phyloP scores from a whole-genome alignment of 1,140 invertebrate species.

The Drosophila murphyi region DNA sequence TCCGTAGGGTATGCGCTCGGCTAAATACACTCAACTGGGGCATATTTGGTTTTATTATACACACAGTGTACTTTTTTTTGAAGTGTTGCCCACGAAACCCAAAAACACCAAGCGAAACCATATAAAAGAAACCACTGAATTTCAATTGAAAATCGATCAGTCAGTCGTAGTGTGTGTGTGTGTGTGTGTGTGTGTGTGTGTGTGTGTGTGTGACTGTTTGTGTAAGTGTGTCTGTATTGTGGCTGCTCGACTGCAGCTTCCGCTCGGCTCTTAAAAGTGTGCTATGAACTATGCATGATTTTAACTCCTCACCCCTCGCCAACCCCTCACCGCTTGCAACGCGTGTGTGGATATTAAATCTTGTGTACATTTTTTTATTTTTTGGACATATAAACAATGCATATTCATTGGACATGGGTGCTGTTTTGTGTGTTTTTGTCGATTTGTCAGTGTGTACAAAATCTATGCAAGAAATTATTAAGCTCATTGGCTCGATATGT shows the following conservation, averaged over 20 bases:
- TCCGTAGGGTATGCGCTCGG: neutral
- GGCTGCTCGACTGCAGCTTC: constrained; percentile 57
- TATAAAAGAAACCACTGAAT: constrained; percentile 68
- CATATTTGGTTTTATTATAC: constrained; percentile 7
- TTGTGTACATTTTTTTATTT: constrained; percentile 9
- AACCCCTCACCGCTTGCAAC: neutral
- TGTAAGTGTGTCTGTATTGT: constrained; percentile 20
- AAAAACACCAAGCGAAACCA: constrained; percentile 23
- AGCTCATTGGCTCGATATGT: constrained; percentile 50
- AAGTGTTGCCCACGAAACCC: constrained; percentile 10
- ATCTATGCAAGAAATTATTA: constrained; percentile 55
- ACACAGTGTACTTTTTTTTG: neutral
- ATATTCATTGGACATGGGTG: constrained; percentile 33
- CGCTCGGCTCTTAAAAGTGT: constrained; percentile 58
- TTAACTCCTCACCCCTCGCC: neutral
- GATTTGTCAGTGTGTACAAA: constrained; percentile 30
- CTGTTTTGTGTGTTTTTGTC: constrained; percentile 16
- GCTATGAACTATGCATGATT: constrained; percentile 59
- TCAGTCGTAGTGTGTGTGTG: constrained; percentile 25
- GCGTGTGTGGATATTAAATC: constrained; percentile 36
- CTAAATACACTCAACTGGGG: neutral
- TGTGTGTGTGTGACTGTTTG: neutral
- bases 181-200: constrained; percentile 10
- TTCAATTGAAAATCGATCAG: constrained; percentile 79
- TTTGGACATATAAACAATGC: constrained; percentile 56